phyloP scores from a whole-genome alignment of 1,140 invertebrate genomes.

The Neodiprion virginianus region DNA sequence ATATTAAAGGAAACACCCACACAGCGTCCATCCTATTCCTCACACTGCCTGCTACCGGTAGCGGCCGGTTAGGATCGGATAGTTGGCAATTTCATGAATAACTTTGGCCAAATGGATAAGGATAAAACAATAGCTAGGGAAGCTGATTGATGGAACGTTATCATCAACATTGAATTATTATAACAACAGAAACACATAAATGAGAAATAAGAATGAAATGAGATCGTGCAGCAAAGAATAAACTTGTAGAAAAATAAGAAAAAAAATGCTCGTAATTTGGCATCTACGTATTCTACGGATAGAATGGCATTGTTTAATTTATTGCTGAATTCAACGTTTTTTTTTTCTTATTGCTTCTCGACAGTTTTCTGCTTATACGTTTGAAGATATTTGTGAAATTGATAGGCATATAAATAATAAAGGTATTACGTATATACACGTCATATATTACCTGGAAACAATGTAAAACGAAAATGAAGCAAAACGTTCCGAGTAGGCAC shows the following conservation, averaged over 20 bases:
- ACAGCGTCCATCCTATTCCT: slow-evolving; percentile 17
- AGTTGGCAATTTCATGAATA: slow-evolving; percentile 45
- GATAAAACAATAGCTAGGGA: not conserved
- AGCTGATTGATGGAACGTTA: not conserved
- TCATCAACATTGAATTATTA: too few species aligned
- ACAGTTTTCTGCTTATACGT: slow-evolving; percentile 21
- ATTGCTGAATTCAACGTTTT: slow-evolving; percentile 63
- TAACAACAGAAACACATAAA: too few species aligned
- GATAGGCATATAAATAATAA: slow-evolving; percentile 22
- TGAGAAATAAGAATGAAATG: too few species aligned
- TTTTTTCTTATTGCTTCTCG: slow-evolving; percentile 16
- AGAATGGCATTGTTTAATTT: slow-evolving; percentile 51
- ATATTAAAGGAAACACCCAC: slow-evolving; percentile 28
- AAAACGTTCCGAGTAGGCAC: slow-evolving; percentile 6
- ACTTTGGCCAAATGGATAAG: slow-evolving; percentile 18
- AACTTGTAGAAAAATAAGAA: not conserved
- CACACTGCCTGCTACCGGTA: not conserved
- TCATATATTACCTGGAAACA: not conserved
- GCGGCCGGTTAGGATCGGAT: slow-evolving; percentile 4
- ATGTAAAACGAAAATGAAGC: slow-evolving; percentile 22
- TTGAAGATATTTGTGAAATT: slow-evolving; percentile 42
- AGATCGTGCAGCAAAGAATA: not conserved
- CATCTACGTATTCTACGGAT: slow-evolving; percentile 26
- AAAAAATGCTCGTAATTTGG: not conserved
- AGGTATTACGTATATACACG: slow-evolving; percentile 16